Conservation (phyloP, 2,888 invertebrate species). For the Andrena marginata region DNA sequence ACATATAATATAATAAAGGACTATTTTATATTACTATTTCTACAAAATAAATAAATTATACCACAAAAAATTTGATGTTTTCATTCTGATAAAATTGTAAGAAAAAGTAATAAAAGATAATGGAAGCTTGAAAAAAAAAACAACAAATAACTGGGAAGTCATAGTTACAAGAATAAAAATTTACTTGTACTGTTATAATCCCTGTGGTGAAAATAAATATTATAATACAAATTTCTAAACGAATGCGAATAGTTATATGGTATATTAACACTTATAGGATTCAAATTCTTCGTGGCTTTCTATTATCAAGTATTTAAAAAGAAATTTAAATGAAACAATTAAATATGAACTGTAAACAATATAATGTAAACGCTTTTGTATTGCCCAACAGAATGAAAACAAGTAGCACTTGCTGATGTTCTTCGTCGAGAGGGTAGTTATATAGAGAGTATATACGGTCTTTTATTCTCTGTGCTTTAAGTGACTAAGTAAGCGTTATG, state of each 20-base stretch:
- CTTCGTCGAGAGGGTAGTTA: slow-evolving; percentile 64
- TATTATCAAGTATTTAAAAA: slow-evolving; percentile 16
- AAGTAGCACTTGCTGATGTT: slow-evolving; percentile 65
- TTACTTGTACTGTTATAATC: slow-evolving; percentile 4
- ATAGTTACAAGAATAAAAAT: slow-evolving; percentile 6
- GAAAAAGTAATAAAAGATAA: not conserved
- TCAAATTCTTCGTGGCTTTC: slow-evolving; percentile 48
- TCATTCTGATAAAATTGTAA: slow-evolving; percentile 17
- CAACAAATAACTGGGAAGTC: not conserved
- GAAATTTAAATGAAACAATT: slow-evolving; percentile 33
- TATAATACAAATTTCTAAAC: not conserved
- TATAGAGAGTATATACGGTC: slow-evolving; percentile 71
- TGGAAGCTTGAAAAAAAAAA: slow-evolving; percentile 1
- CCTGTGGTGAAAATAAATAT: slow-evolving; percentile 4
- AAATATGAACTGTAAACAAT: slow-evolving; percentile 44
- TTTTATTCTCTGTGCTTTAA: slow-evolving; percentile 84
- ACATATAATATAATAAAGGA: slow-evolving; percentile 28
- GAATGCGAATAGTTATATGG: not conserved
- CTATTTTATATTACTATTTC: slow-evolving; percentile 32
- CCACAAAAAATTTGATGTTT: slow-evolving; percentile 51
- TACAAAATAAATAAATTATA: slow-evolving; percentile 41
- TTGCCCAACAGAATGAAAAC: slow-evolving; percentile 65
- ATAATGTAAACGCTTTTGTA: slow-evolving; percentile 33
- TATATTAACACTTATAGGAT: slow-evolving; percentile 8
- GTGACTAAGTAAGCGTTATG: slow-evolving; percentile 87